phyloP scores from a whole-genome alignment of 2,888 invertebrate genomes.

The Tipula vernalis region DNA sequence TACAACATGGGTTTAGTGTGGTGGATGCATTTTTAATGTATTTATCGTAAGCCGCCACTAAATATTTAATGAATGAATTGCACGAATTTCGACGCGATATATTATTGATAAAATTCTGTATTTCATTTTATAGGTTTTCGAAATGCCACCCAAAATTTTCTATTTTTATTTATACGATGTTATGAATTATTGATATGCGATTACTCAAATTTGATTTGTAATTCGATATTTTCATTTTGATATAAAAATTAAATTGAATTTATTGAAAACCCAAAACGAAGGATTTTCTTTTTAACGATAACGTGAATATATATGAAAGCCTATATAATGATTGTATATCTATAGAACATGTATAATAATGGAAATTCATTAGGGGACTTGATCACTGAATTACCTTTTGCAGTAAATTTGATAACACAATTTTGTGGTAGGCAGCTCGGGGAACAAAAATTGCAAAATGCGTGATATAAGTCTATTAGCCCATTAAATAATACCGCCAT shows the following conservation, averaged over 20 bases:
- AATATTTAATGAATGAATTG: background rate
- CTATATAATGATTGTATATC: background rate
- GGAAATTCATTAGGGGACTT: background rate
- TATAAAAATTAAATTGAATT: background rate
- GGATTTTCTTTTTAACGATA: background rate
- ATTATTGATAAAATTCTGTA: background rate
- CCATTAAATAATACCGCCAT: background rate
- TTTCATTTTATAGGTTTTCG: background rate
- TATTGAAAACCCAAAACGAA: background rate
- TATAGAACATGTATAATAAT: background rate
- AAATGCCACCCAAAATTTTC: background rate
- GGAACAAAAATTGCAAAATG: background rate
- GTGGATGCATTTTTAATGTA: background rate
- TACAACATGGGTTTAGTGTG: background rate
- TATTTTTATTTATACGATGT: background rate
- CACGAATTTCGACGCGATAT: background rate
- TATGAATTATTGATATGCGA: background rate
- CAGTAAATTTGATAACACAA: background rate
- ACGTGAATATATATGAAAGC: background rate
- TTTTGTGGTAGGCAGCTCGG: background rate
- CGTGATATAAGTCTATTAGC: background rate
- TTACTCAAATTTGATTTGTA: conserved; percentile 4
- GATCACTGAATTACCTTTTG: background rate
- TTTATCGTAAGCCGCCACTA: background rate
- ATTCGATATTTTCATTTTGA: background rate